Percentiles rank a stretch among this genome's conserved stretches.
phyloP scores from a whole-genome alignment of 2,797 vertebrate genomes.

The Intellagama lesueurii region DNA sequence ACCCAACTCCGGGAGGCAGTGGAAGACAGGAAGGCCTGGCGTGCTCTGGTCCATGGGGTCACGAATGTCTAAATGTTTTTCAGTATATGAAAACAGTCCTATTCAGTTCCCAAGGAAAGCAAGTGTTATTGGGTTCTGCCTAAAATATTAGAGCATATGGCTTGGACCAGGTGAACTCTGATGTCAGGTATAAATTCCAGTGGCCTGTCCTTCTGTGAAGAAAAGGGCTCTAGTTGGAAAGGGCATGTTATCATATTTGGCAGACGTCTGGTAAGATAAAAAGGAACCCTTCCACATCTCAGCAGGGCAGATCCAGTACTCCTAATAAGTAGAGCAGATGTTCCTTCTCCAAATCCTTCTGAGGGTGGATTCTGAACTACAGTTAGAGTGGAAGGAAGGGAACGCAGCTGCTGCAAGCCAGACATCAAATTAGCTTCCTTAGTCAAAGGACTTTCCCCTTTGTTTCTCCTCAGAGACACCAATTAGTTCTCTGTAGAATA shows the following conservation, averaged over 20 bases:
- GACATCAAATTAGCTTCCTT: constrained; percentile 16
- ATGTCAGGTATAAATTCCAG: background rate
- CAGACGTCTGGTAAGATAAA: background rate
- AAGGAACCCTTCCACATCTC: background rate
- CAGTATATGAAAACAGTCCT: background rate
- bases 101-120: background rate
- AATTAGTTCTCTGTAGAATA: constrained; percentile 23
- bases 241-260: background rate
- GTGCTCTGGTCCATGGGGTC: too few species aligned
- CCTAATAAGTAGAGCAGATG: constrained; percentile 15
- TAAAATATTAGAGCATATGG: background rate
- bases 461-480: constrained; percentile 8
- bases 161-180: background rate
- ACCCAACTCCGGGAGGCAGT: too few species aligned
- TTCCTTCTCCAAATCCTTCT: background rate
- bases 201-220: background rate
- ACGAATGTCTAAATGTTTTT: background rate
- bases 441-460: constrained; percentile 2
- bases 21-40: too few species aligned
- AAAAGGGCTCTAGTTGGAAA: background rate
- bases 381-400: background rate
- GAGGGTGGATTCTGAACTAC: background rate
- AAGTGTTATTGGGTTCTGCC: too few species aligned
- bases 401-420: constrained; percentile 22
- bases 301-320: background rate